Evolutionary conservation across 1,140 invertebrate species (phyloP).

Genomic region (Rhopalosiphum padi): DNA sequence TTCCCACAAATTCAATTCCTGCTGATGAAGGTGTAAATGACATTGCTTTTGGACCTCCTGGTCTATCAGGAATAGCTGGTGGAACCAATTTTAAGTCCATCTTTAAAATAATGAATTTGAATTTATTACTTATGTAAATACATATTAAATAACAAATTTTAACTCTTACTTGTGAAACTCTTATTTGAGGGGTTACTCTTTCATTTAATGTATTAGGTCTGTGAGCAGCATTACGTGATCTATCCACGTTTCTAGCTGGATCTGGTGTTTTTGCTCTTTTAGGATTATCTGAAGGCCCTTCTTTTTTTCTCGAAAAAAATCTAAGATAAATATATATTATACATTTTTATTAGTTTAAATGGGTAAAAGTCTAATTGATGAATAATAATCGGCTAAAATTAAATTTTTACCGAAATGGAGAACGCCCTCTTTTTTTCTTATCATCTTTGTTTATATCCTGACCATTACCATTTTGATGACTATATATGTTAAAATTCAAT

Average conservation of each 20-base stretch:
- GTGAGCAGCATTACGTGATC: conserved; percentile 43
- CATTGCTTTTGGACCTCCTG: conserved; percentile 72
- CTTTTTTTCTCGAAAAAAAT: conserved; percentile 81
- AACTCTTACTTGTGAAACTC: conserved; percentile 64
- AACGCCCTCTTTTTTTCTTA: conserved; percentile 85
- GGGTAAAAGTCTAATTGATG: neutral
- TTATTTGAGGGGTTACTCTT: conserved; percentile 62
- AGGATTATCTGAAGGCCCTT: conserved; percentile 69
- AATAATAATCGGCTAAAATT: neutral
- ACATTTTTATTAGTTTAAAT: neutral
- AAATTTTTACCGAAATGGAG: conserved; percentile 79
- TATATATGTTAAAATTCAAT: conserved; percentile 68
- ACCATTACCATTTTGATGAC: conserved; percentile 65
- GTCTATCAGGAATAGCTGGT: conserved; percentile 73
- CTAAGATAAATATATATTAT: conserved; percentile 64
- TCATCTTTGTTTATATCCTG: conserved; percentile 68
- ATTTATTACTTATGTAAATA: conserved; percentile 57
- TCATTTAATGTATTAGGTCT: conserved; percentile 56
- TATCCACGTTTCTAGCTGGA: conserved; percentile 63
- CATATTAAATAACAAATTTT: neutral
- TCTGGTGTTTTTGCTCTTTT: conserved; percentile 79
- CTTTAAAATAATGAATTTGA: conserved; percentile 27
- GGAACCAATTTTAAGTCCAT: conserved; percentile 67
- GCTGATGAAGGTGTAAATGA: conserved; percentile 71
- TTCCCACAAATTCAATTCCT: conserved; percentile 77